Conservation (phyloP, 2,113 vertebrate species). For the Thunnus thynnus region DNA sequence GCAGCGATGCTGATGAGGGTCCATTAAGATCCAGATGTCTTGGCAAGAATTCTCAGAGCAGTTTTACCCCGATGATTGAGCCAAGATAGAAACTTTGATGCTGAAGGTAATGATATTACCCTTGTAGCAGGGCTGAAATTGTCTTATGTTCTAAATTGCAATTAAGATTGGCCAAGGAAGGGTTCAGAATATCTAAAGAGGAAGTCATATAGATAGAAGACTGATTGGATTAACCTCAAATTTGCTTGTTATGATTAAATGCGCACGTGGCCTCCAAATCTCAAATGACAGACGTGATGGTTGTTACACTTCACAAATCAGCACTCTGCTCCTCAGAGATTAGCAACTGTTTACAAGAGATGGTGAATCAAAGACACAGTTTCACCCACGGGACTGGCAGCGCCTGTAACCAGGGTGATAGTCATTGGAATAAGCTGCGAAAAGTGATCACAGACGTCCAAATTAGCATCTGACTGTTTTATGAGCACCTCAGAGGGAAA, state of each 20-base stretch:
- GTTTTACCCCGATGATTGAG: slow-evolving; percentile 27
- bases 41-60: slow-evolving; percentile 45
- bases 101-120: slow-evolving; percentile 1
- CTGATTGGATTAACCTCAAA: slow-evolving; percentile 19
- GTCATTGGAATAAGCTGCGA: slow-evolving; percentile 37
- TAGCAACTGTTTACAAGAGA: slow-evolving; percentile 59
- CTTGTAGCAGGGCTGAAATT: not conserved
- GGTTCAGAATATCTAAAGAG: slow-evolving; percentile 29
- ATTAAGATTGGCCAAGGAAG: slow-evolving; percentile 17
- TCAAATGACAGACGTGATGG: slow-evolving; percentile 39
- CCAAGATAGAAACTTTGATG: slow-evolving; percentile 38
- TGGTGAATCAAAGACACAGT: slow-evolving; percentile 54
- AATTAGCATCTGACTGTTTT: slow-evolving; percentile 62
- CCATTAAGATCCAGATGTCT: slow-evolving; percentile 74
- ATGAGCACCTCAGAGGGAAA: slow-evolving; percentile 61
- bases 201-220: not conserved
- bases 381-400: slow-evolving; percentile 45
- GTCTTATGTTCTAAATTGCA: slow-evolving; percentile 17
- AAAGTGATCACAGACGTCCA: slow-evolving; percentile 68
- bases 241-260: slow-evolving; percentile 45
- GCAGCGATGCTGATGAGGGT: slow-evolving; percentile 59
- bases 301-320: slow-evolving; percentile 53
- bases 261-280: slow-evolving; percentile 23
- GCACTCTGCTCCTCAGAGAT: slow-evolving; percentile 58
- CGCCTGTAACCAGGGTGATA: slow-evolving; percentile 54